These are phyloP conservation scores for Scaptomyza caliginosa DNA, from an alignment of 2,888 invertebrate genomes.

Conservation along the genomic window DNA sequence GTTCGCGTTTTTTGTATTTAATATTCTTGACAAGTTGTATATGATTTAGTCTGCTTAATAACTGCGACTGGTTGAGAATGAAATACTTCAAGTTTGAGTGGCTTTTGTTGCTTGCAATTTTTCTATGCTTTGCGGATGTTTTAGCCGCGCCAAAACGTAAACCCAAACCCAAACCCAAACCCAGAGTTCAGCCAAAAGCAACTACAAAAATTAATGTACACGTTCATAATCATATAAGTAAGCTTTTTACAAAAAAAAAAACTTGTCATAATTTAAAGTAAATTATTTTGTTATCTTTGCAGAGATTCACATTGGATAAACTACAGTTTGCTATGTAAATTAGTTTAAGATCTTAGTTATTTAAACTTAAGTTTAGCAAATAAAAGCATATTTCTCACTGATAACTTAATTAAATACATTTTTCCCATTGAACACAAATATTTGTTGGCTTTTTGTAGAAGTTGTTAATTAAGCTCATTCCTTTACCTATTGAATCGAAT, in stretches of 20 bases:
- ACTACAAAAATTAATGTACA: conserved; percentile 41
- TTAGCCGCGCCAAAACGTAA: conserved; percentile 50
- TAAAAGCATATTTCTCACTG: not conserved
- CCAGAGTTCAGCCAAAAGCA: conserved; percentile 32
- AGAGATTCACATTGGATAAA: conserved; percentile 59
- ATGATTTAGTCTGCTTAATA: conserved; percentile 23
- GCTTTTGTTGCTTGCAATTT: conserved; percentile 26
- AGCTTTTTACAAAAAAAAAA: conserved; percentile 21
- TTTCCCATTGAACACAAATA: conserved; percentile 18
- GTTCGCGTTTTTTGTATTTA: conserved; percentile 20
- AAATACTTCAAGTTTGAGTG: conserved; percentile 57
- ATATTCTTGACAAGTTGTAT: not conserved
- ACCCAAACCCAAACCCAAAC: conserved; percentile 20
- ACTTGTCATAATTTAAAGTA: not conserved
- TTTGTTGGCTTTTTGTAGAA: conserved; percentile 3
- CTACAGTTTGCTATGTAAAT: not conserved
- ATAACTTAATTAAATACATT: not conserved
- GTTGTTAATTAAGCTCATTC: conserved; percentile 5
- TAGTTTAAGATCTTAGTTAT: not conserved
- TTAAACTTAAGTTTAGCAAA: not conserved
- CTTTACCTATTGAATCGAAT: conserved; percentile 23
- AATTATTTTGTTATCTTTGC: conserved; percentile 10
- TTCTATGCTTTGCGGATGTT: conserved; percentile 30
- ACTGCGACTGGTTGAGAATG: conserved; percentile 27
- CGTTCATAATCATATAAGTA: conserved; percentile 62